Percentiles rank a stretch among this genome's conserved stretches.
These are phyloP conservation scores for Ctenochaetus hawaiiensis DNA, from an alignment of 2,797 vertebrate species.

Conservation along the genomic window DNA sequence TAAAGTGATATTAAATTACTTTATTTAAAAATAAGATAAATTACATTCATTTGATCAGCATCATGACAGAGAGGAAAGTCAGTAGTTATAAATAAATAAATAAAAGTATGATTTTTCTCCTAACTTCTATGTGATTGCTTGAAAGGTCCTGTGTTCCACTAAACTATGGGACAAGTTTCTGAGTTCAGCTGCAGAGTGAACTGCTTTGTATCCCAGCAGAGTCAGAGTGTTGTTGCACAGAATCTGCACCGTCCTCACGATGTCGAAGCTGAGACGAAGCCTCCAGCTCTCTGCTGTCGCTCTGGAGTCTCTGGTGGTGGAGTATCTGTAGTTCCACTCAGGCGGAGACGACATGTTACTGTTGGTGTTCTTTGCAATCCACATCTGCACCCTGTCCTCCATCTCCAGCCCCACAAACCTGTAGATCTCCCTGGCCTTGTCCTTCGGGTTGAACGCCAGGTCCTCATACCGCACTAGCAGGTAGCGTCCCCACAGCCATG, in stretches of 20 bases:
- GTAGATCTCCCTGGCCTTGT: slow-evolving; percentile 83
- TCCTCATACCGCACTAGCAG: slow-evolving; percentile 89
- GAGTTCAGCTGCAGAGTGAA: slow-evolving; percentile 81
- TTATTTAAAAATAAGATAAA: slow-evolving; percentile 36
- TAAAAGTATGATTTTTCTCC: too few relatives aligned
- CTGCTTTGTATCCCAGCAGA: slow-evolving; percentile 85
- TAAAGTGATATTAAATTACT: slow-evolving; percentile 25
- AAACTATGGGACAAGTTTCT: slow-evolving; percentile 84
- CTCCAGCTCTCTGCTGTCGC: slow-evolving; percentile 86
- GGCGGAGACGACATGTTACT: slow-evolving; percentile 61
- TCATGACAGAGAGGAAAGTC: slow-evolving; percentile 25
- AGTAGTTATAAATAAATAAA: slow-evolving; percentile 20
- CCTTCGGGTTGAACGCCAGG: slow-evolving; percentile 82
- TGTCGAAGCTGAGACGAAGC: slow-evolving; percentile 81
- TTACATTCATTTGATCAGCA: slow-evolving; percentile 54
- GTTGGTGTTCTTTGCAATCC: slow-evolving; percentile 86
- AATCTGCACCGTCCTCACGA: slow-evolving; percentile 83
- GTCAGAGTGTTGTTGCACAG: slow-evolving; percentile 85
- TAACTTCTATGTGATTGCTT: slow-evolving; percentile 57
- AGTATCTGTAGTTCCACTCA: slow-evolving; percentile 83
- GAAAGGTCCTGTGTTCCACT: slow-evolving; percentile 80
- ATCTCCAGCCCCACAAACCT: slow-evolving; percentile 83
- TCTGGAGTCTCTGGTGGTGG: slow-evolving; percentile 85
- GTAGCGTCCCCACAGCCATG: slow-evolving; percentile 87
- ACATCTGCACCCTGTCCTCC: slow-evolving; percentile 77